A percentile compares a stretch with the other conserved stretches of the same genome.
These are phyloP conservation scores for Sminthurides aquaticus DNA, from an alignment of 2,888 invertebrate genomes.

Conservation along the genomic window DNA sequence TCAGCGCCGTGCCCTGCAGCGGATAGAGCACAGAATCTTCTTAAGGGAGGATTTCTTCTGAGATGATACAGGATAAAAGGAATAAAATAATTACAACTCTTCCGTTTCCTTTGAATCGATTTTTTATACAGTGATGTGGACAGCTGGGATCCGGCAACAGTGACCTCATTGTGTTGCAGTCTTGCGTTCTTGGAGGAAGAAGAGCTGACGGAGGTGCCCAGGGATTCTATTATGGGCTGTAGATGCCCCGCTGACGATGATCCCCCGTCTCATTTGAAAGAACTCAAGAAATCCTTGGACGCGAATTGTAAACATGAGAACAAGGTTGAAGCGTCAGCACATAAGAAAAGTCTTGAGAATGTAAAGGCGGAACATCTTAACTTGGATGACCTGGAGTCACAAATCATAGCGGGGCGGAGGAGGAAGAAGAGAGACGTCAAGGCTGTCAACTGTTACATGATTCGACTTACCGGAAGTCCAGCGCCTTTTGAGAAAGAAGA, in stretches of 20 bases:
- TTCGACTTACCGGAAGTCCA: conserved; percentile 34
- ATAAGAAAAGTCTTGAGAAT: conserved; percentile 29
- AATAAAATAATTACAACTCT: too few relatives aligned
- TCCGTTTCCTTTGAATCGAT: too few relatives aligned
- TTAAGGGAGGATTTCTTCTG: too few relatives aligned
- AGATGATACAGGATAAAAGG: too few relatives aligned
- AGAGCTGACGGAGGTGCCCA: conserved; percentile 26
- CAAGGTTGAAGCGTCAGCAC: conserved; percentile 13
- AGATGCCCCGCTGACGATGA: conserved; percentile 32
- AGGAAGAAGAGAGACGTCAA: neutral
- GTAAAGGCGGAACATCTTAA: conserved; percentile 34
- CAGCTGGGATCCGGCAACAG: conserved; percentile 33
- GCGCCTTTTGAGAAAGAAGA: conserved; percentile 30
- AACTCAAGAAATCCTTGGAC: conserved; percentile 32
- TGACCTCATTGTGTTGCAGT: conserved; percentile 35
- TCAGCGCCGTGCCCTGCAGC: neutral
- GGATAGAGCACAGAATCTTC: neutral
- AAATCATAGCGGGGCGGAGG: conserved; percentile 25
- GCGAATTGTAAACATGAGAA: conserved; percentile 35
- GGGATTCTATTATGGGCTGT: conserved; percentile 34
- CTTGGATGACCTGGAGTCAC: conserved; percentile 37
- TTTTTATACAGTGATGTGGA: conserved; percentile 15
- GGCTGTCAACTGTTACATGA: conserved; percentile 31
- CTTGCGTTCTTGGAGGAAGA: conserved; percentile 33
- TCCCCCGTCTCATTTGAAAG: conserved; percentile 37